Percentiles rank a stretch among this genome's conserved stretches.
Evolutionary conservation across 2,888 invertebrate species (phyloP).

Genomic region (Gymnosoma rotundatum): DNA sequence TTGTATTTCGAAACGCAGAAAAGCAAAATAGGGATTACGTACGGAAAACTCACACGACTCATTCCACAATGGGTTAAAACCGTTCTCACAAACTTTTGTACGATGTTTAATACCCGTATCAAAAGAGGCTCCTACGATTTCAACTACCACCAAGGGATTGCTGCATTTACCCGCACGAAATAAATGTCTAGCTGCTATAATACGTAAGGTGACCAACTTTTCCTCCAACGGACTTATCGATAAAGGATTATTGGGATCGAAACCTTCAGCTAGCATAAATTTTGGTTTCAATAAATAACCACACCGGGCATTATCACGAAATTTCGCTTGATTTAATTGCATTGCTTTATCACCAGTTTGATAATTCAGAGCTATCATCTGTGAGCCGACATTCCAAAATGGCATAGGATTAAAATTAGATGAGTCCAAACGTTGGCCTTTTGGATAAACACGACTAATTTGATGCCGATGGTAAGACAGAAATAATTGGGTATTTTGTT

Average conservation of each 20-base stretch:
- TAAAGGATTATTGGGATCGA: constrained; percentile 89
- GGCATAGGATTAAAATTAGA: constrained; percentile 98
- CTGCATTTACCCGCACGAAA: constrained; percentile 92
- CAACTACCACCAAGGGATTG: constrained; percentile 94
- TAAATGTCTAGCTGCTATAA: constrained; percentile 95
- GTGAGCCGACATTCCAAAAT: constrained; percentile 97
- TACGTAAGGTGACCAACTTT: constrained; percentile 86
- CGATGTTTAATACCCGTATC: constrained; percentile 92
- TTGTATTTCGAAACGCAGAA: constrained; percentile 93
- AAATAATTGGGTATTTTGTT: constrained; percentile 88
- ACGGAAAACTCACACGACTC: constrained; percentile 93
- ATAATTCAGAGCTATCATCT: constrained; percentile 98
- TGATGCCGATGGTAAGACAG: constrained; percentile 91
- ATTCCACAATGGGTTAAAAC: constrained; percentile 96
- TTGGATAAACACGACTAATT: constrained; percentile 97
- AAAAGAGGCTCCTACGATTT: constrained; percentile 93
- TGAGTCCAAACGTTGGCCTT: constrained; percentile 96
- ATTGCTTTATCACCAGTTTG: constrained; percentile 97
- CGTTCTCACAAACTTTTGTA: constrained; percentile 96
- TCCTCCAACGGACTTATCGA: constrained; percentile 85
- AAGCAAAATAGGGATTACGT: constrained; percentile 90
- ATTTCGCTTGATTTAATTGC: constrained; percentile 97
- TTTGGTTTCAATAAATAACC: constrained; percentile 96
- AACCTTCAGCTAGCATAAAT: constrained; percentile 91
- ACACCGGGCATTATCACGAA: constrained; percentile 94